Evolutionary conservation across 2,888 invertebrate genomes (phyloP).

Genomic region (Noctua fimbriata): DNA sequence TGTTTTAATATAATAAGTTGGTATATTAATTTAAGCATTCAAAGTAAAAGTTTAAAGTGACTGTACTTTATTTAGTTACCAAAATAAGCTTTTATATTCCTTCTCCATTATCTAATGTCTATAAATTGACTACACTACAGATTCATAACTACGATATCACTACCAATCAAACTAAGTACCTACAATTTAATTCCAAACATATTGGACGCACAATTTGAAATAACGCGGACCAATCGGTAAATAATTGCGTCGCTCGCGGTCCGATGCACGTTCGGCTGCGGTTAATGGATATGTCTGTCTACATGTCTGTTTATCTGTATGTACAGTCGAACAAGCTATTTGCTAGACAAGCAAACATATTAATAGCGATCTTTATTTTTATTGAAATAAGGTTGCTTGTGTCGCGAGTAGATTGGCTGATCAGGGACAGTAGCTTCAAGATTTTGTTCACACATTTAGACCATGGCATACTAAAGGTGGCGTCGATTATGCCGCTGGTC

Average conservation of each 20-base stretch:
- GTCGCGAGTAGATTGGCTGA: background rate
- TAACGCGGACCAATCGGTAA: slow-evolving; percentile 19
- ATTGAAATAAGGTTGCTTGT: background rate
- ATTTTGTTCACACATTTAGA: background rate
- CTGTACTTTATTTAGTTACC: background rate
- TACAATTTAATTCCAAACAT: slow-evolving; percentile 1
- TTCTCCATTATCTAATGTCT: background rate
- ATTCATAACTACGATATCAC: background rate
- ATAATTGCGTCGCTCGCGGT: background rate
- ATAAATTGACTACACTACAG: background rate
- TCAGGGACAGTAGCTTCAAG: background rate
- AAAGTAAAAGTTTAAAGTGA: background rate
- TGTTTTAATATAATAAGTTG: background rate
- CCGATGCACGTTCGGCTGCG: slow-evolving; percentile 20
- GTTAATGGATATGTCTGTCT: slow-evolving; percentile 1
- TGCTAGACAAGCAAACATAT: background rate
- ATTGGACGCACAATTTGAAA: slow-evolving; percentile 3
- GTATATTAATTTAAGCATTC: background rate
- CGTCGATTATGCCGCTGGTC: background rate
- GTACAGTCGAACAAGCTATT: slow-evolving; percentile 1
- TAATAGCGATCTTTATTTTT: background rate
- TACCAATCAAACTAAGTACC: background rate
- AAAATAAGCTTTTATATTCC: background rate
- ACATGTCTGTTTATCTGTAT: slow-evolving; percentile 12
- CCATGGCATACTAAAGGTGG: background rate